Evolutionary conservation across 2,797 vertebrate species (phyloP), one percentile per base, ranked within the genome.

Genomic region (Oreortyx pictus): DNA sequence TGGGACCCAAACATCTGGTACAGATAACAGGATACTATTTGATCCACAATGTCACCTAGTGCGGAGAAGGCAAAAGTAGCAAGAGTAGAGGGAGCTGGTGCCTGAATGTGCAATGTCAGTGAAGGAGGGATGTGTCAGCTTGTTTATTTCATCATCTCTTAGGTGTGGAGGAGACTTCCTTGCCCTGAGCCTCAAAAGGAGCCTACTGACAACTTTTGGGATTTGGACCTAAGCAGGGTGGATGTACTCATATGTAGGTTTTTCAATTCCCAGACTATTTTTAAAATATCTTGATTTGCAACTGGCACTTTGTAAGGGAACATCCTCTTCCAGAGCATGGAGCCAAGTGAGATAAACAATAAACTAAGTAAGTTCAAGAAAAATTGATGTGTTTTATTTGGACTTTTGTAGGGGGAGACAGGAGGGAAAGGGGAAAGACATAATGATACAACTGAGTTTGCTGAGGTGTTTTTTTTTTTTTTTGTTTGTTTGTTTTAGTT

Each of bases 1-100:
- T 66, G 91, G 76, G 92, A 65, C 49, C 65, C 85, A 65, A 74
- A 91, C 93, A 92, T 86, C 83, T 94, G 92, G 54, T 93, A 35
- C 0, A 0, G 60, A 88, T 52, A 88, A 27, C 61, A 88, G 88
- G 86, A 92, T 71, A 44, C 60, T 56, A 46, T 73, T 66, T 79
- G 67, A 71, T 49, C 44, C 14, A 47, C 64, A 46, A 7, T 46
- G 46, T 82, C 76, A 79, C 87, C 88, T 77, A 44, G 0, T 0
- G 64, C 60, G 61, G 52, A 46, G 72, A 82, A 94, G 71, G 39
- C 16, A 72, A 84, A 70, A 27, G 1, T 54, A 86, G 37, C 2
- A 62, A 88, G 8, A 76, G 31, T 65, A 76, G 67, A 74, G 56
- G 19, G 57, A 79, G 20, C 20, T 39, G 29, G 9, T 61, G 47